Base-by-base conservation (phyloP, 64 coral and sea anemone species). In the Pocillopora damicornis region DNA sequence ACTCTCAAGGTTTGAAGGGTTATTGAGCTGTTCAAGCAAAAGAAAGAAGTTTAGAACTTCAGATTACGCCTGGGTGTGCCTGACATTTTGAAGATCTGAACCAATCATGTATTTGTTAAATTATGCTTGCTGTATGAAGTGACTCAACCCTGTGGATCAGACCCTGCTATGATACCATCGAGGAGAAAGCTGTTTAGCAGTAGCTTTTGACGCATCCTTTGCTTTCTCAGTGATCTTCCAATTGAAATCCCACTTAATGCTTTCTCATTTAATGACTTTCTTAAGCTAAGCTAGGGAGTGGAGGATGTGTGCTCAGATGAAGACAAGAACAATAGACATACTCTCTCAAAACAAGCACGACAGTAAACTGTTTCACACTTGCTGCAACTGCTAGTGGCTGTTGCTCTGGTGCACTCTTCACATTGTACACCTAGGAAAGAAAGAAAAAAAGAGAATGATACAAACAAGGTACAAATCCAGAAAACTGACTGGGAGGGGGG, bases 301-400 rank as follows among this genome's bases (percentile, higher is more conserved):
- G 63, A 36, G 1, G 7, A 13, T 15, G 35, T 64, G 17, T 4
- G 74, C 51, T 7, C 2, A 51, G 42, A 51, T 51, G 7, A 51
- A 51, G 42, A 51, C 42, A 51, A 51, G 7, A 51, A 51, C 42
- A 51, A 51, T 1, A 51, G 0, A 2, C 79, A 58, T 92, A 96
- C 94, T 88, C 92, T 90, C 14, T 96, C 94, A 93, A 96, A 96
- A 78, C 94, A 96, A 22, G 67, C 38, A 42, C 73, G 34, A 60
- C 94, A 93, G 72, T 73, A 95, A 0, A 95, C 91, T 78, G 88
- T 87, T 61, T 90, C 94, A 90, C 94, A 96, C 78, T 93, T 96
- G 56, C 60, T 89, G 57, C 94, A 96, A 60, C 91, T 87, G 66
- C 91, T 87, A 3, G 72, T 88, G 35, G 94, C 94, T 37, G 66